These are phyloP conservation scores for Nemopilema nomurai DNA, from an alignment of 30 jellyfish, hydroid and myxozoan genomes.

Conservation along the genomic window DNA sequence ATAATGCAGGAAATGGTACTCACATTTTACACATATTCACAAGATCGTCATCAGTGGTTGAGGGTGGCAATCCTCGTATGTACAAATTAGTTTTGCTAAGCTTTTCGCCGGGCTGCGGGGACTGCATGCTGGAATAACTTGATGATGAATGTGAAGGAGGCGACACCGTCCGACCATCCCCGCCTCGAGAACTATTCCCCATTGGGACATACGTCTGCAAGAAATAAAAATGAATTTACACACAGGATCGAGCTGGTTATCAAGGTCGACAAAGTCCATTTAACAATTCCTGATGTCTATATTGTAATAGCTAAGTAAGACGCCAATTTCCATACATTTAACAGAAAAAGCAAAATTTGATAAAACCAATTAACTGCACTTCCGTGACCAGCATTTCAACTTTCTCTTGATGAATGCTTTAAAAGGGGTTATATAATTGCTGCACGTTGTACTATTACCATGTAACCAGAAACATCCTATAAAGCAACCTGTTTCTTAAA, in stretches of 20 bases:
- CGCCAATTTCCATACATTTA: too few species aligned
- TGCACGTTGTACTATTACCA: too few species aligned
- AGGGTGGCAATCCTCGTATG: conserved; percentile 86
- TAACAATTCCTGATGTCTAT: not conserved
- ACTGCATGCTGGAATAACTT: conserved; percentile 48
- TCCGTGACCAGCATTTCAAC: too few species aligned
- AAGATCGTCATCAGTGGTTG: conserved; percentile 92
- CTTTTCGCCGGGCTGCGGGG: conserved; percentile 91
- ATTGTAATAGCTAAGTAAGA: too few species aligned
- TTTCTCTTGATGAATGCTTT: too few species aligned
- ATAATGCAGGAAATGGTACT: conserved; percentile 20
- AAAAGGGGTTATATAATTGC: too few species aligned
- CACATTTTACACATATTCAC: conserved; percentile 93
- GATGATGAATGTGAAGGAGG: conserved; percentile 52
- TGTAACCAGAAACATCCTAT: too few species aligned
- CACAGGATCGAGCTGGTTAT: not conserved
- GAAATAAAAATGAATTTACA: too few species aligned
- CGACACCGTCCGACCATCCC: conserved; percentile 49
- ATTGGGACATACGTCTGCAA: conserved; percentile 60
- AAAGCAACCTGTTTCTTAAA: too few species aligned
- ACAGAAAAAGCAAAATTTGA: too few species aligned
- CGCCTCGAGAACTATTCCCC: conserved; percentile 44
- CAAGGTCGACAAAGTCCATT: not conserved
- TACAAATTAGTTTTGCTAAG: conserved; percentile 93
- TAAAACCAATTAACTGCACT: too few species aligned